These are phyloP conservation scores for Prosapia bicincta DNA, from an alignment of 2,888 invertebrate genomes.

Conservation along the genomic window DNA sequence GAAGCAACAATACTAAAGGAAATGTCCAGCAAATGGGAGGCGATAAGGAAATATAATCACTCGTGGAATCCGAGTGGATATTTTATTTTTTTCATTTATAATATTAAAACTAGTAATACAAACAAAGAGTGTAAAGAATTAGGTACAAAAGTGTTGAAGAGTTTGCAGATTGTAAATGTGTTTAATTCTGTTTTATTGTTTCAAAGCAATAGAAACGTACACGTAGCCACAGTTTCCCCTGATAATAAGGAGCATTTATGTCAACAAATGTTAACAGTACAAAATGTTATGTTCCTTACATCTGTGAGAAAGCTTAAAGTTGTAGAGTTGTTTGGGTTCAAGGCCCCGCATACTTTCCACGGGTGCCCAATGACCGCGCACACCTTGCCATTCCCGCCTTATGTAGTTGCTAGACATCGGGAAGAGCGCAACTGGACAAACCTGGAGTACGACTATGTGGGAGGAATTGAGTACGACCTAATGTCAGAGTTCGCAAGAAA, in stretches of 20 bases:
- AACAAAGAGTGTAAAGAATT: neutral
- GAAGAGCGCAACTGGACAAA: neutral
- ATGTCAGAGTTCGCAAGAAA: neutral
- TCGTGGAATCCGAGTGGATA: neutral
- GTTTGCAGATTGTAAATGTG: neutral
- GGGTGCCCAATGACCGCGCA: neutral
- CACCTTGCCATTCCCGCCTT: neutral
- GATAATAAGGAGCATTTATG: no score
- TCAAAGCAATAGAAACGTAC: neutral
- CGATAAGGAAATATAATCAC: neutral
- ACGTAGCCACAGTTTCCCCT: neutral
- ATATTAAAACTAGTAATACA: neutral
- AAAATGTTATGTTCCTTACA: no score
- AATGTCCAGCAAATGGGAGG: neutral
- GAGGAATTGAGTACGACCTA: neutral
- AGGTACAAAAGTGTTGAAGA: neutral
- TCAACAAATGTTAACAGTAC: no score
- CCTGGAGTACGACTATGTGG: no score
- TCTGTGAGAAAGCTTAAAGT: no score
- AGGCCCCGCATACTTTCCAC: neutral
- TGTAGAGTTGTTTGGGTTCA: neutral
- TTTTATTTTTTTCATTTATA: neutral
- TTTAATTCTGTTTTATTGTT: neutral
- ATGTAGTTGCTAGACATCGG: neutral
- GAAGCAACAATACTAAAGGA: neutral